phyloP scores from a whole-genome alignment of 2,888 invertebrate species.

The Marasmarcha lunaedactyla region DNA sequence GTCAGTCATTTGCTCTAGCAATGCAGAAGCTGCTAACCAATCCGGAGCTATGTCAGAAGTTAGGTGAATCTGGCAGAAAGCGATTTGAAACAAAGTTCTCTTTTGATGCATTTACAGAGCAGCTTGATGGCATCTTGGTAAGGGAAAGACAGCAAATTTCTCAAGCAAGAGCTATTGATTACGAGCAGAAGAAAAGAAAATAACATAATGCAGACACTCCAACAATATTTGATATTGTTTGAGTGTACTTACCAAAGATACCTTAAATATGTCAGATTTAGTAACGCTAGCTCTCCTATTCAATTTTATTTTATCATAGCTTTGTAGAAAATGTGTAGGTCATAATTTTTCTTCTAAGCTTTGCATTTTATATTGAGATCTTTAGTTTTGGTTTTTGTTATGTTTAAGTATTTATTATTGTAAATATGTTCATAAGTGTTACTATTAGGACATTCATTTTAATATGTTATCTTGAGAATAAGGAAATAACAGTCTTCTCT shows the following conservation, averaged over 20 bases:
- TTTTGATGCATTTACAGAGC: conserved; percentile 81
- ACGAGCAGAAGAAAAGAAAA: conserved; percentile 48
- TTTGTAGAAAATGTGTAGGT: too few species aligned
- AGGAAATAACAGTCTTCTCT: too few species aligned
- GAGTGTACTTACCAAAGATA: conserved; percentile 25
- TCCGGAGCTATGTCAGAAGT: conserved; percentile 67
- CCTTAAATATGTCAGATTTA: too few species aligned
- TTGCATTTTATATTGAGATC: too few species aligned
- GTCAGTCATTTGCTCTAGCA: conserved; percentile 80
- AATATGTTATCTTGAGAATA: too few species aligned
- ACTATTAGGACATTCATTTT: too few species aligned
- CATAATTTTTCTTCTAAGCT: too few species aligned
- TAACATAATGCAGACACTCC: conserved; percentile 52
- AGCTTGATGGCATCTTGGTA: conserved; percentile 70
- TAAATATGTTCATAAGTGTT: too few species aligned
- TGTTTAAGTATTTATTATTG: too few species aligned
- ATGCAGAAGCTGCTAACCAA: conserved; percentile 78
- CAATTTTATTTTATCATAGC: too few species aligned
- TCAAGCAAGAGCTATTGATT: conserved; percentile 47
- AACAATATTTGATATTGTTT: conserved; percentile 60
- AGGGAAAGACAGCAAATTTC: conserved; percentile 53
- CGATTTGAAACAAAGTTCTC: conserved; percentile 86
- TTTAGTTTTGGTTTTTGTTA: too few species aligned
- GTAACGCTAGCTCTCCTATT: too few species aligned
- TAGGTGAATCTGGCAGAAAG: conserved; percentile 82